A percentile compares a stretch with the other conserved stretches of the same genome.
Evolutionary conservation across 92 coral and sea anemone genomes (phyloP).

Genomic region (Epizoanthus ramosus): DNA sequence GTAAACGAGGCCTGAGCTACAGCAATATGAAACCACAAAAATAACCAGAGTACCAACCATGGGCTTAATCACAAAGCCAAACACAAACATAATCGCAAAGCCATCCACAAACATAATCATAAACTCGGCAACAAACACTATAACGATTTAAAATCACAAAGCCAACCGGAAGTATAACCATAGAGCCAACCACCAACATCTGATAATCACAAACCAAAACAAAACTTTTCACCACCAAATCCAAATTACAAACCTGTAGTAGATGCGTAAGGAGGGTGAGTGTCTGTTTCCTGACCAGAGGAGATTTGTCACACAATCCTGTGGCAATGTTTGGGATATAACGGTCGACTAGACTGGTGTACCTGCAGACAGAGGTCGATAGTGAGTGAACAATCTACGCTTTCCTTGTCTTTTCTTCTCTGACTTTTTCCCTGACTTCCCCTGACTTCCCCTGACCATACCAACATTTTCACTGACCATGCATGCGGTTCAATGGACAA

Average conservation of each 20-base stretch:
- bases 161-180: background rate
- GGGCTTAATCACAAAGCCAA: no score
- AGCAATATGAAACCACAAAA: no score
- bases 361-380: conserved; percentile 46
- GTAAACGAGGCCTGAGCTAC: no score
- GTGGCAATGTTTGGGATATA: conserved; percentile 98
- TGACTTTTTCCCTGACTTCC: no score
- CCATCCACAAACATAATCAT: no score
- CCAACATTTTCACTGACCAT: no score
- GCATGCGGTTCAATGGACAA: no score
- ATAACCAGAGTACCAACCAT: no score
- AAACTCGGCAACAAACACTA: no score
- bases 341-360: conserved; percentile 95
- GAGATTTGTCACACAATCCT: conserved; percentile 82
- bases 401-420: background rate
- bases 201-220: background rate
- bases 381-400: background rate
- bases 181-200: background rate
- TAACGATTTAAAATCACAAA: no score
- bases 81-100: no score
- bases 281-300: conserved; percentile 93
- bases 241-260: conserved; percentile 75
- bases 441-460: no score
- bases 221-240: background rate
- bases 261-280: conserved; percentile 92